Evolutionary conservation across 2,797 vertebrate species (phyloP), one percentile per base, ranked within the genome.

Genomic region (Sciurus carolinensis): DNA sequence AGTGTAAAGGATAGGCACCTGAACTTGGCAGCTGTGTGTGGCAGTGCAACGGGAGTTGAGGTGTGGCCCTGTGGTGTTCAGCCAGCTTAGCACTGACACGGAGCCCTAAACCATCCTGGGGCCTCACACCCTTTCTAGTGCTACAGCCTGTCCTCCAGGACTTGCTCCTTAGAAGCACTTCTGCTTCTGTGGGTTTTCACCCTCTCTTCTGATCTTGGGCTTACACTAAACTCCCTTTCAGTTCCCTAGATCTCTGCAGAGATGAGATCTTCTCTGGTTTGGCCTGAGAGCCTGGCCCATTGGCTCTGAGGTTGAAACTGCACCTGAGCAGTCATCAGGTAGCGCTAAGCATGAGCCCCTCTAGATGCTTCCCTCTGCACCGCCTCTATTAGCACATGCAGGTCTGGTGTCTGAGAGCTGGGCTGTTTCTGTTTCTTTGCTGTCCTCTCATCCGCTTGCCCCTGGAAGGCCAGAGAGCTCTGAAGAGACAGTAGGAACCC

Each of bases 151-250:
- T 39, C n/a, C 17, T 42, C 7, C 10, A 42, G 62, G 0, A 12
- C 67, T 79, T n/a, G 28, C 47, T 59, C 14, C 52, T 42, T 18
- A 22, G 36, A 64, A 42, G 5, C 30, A 13, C 20, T 69, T 71
- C n/a, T 76, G 8, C 59, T 28, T 22, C 90, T 50, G 39, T 66
- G 73, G 11, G 15, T 62, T 52, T 64, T 82, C 47, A 7, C 26
- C 3, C 36, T 93, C 87, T 66, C 92, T 95, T 89, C 91, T 87
- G 52, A 82, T 64, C 59, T 59, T 87, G 76, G 47, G 14, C 50
- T 77, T 50, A 39, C 11, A 22, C 57, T 15, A 33, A 71, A 72
- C 28, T 87, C 24, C 52, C 44, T 26, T 64, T 72, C 28, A 59
- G 64, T 18, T 91, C 59, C 44, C 50, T 72, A 11, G n/a, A 20